A percentile compares a stretch with the other conserved stretches of the same genome.
These are phyloP conservation scores for Polyergus mexicanus DNA, from an alignment of 1,140 invertebrate species.

Conservation along the genomic window DNA sequence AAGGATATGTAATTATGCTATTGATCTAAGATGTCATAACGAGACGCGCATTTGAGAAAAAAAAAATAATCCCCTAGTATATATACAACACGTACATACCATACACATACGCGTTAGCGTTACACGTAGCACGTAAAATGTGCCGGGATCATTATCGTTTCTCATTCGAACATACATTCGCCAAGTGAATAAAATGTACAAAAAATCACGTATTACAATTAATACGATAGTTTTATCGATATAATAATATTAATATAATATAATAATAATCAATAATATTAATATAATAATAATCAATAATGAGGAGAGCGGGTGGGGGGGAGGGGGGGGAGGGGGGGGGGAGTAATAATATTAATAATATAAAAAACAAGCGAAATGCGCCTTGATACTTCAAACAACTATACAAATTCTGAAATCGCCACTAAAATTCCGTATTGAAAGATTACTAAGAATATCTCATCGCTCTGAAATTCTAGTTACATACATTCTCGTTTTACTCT, in stretches of 20 bases:
- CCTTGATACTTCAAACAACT: not conserved
- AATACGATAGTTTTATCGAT: not conserved
- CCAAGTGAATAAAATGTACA: conserved; percentile 55
- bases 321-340: too few species aligned
- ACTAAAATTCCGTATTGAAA: not conserved
- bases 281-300: conserved; percentile 46
- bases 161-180: conserved; percentile 39
- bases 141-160: conserved; percentile 32
- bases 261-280: conserved; percentile 32
- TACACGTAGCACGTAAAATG: conserved; percentile 13
- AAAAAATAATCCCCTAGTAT: conserved; percentile 34
- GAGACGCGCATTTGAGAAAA: not conserved
- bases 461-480: conserved; percentile 12
- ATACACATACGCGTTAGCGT: conserved; percentile 6
- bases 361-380: conserved; percentile 30
- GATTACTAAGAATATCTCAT: conserved; percentile 18
- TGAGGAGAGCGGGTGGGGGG: conserved; percentile 52
- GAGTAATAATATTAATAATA: too few species aligned
- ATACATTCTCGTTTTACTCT: not conserved
- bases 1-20: conserved; percentile 32
- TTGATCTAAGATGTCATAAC: conserved; percentile 11
- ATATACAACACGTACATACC: conserved; percentile 24
- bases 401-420: not conserved
- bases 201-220: conserved; percentile 5
- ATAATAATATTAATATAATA: conserved; percentile 6